Percentiles rank a stretch among this genome's conserved stretches.
Evolutionary conservation across 2,888 invertebrate genomes (phyloP).

Genomic region (Pogonocherus hispidulus): DNA sequence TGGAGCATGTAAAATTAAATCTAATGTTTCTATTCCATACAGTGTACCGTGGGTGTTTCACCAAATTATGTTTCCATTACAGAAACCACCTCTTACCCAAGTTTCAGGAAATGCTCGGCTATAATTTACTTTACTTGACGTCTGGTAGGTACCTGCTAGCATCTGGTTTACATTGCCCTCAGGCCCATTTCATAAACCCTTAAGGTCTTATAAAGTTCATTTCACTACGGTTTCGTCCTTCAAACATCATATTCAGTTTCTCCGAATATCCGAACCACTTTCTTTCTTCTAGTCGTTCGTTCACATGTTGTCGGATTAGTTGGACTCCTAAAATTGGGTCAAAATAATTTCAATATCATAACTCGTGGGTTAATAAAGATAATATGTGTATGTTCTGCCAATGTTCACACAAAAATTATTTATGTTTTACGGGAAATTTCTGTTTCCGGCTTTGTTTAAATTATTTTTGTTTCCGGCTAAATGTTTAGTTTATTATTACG

Average conservation of each 20-base stretch:
- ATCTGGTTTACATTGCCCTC: neutral
- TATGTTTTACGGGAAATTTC: conserved; percentile 8
- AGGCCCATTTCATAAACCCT: neutral
- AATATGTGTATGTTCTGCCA: neutral
- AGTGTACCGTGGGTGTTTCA: too few relatives aligned
- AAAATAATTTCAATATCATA: conserved; percentile 19
- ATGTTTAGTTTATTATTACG: too few relatives aligned
- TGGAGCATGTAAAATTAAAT: too few relatives aligned
- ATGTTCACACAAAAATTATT: neutral
- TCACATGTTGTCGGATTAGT: too few relatives aligned
- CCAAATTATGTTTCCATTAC: too few relatives aligned
- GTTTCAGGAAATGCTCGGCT: too few relatives aligned
- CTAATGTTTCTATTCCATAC: too few relatives aligned
- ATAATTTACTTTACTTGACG: too few relatives aligned
- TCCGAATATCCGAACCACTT: too few relatives aligned
- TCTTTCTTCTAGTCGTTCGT: too few relatives aligned
- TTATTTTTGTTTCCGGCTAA: too few relatives aligned
- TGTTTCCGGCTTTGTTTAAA: neutral
- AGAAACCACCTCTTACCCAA: too few relatives aligned
- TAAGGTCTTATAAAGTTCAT: neutral
- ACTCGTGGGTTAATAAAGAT: conserved; percentile 2
- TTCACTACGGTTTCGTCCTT: neutral
- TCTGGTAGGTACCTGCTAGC: neutral
- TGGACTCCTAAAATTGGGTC: conserved; percentile 10
- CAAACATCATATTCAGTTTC: neutral